These are phyloP conservation scores for Macroglossus sobrinus DNA, from an alignment of 2,113 vertebrate genomes.

Conservation along the genomic window DNA sequence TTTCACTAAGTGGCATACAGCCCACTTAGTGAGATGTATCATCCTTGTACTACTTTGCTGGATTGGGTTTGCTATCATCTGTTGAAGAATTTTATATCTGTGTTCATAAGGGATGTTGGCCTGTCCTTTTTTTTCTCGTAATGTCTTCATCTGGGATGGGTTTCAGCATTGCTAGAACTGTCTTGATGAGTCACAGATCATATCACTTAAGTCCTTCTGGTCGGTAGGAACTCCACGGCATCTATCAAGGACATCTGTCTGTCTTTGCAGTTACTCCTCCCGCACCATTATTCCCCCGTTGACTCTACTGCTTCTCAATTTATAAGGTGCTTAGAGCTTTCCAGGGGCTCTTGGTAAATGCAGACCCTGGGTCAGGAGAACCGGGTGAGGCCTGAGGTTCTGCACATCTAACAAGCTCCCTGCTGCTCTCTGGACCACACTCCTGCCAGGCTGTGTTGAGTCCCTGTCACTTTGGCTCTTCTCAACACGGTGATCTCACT, in stretches of 20 bases:
- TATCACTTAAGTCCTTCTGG: background rate
- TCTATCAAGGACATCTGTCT: background rate
- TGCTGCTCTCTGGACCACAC: background rate
- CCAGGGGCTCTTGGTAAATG: background rate
- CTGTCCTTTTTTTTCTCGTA: background rate
- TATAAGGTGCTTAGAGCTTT: background rate
- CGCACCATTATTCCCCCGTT: background rate
- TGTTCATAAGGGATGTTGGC: background rate
- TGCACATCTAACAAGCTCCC: background rate
- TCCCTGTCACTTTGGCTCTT: background rate
- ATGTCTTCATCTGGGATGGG: background rate
- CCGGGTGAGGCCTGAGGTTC: background rate
- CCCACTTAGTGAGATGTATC: background rate
- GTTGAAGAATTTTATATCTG: background rate
- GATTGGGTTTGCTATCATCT: background rate
- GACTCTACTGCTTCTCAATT: background rate
- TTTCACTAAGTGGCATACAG: background rate
- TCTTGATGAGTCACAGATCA: background rate
- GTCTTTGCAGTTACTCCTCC: background rate
- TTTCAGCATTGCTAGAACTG: background rate
- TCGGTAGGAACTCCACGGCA: background rate
- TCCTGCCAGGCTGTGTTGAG: background rate
- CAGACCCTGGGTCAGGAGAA: background rate
- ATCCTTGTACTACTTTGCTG: background rate
- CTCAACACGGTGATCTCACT: background rate